Conservation (phyloP, 2,888 invertebrate genomes). For the Ceratothoa steindachneri region DNA sequence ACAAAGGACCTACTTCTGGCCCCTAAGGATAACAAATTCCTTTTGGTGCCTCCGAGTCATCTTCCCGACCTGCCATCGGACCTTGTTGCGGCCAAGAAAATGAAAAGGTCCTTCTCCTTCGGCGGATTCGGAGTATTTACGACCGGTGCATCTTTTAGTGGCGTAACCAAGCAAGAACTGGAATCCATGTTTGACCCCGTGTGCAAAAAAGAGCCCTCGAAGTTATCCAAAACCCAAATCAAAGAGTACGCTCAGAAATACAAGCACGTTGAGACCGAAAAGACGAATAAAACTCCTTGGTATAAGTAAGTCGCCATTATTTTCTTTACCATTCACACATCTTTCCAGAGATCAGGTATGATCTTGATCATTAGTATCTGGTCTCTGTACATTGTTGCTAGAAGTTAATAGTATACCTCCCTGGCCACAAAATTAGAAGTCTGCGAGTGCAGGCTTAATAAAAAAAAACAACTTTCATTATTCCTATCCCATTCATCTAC, state of each 20-base stretch:
- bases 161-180: constrained; percentile 25
- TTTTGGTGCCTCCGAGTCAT: background rate
- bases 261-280: constrained; percentile 16
- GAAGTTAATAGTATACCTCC: too few relatives aligned
- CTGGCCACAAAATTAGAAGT: too few relatives aligned
- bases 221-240: constrained; percentile 31
- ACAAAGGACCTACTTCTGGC: too few relatives aligned
- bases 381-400: too few relatives aligned
- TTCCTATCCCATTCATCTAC: too few relatives aligned
- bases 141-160: constrained; percentile 4
- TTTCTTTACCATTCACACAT: too few relatives aligned
- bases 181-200: constrained; percentile 28
- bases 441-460: too few relatives aligned
- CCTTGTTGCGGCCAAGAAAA: background rate
- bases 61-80: background rate
- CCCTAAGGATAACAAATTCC: background rate
- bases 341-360: too few relatives aligned
- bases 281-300: constrained; percentile 18
- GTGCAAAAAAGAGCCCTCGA: constrained; percentile 28
- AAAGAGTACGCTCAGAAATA: constrained; percentile 38
- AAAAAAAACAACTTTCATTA: too few relatives aligned
- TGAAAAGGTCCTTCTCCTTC: constrained; percentile 22
- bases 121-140: constrained; percentile 20
- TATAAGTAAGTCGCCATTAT: constrained; percentile 21
- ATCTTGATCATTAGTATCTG: too few relatives aligned